These are phyloP conservation scores for Sinosuthora webbiana DNA, from an alignment of 2,113 vertebrate species.

Conservation along the genomic window DNA sequence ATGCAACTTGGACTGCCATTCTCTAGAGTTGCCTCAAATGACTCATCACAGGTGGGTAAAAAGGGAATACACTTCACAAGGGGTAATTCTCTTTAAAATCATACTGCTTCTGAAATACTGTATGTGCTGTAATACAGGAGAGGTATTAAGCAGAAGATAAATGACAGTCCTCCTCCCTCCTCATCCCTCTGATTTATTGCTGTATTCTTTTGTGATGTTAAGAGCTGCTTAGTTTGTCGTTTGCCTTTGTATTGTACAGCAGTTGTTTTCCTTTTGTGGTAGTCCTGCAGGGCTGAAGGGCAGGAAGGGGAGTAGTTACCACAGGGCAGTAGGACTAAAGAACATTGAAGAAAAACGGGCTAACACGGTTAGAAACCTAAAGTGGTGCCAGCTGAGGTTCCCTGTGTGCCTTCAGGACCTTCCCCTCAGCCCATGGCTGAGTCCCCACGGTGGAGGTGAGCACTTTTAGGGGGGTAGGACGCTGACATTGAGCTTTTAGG, in stretches of 20 bases:
- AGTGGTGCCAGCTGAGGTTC: neutral
- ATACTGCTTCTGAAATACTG: neutral
- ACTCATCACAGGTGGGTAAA: neutral
- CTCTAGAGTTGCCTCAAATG: neutral
- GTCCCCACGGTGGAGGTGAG: neutral
- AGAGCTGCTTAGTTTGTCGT: neutral
- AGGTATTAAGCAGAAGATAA: neutral
- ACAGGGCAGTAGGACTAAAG: neutral
- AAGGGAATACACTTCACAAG: neutral
- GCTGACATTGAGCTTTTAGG: neutral
- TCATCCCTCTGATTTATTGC: neutral
- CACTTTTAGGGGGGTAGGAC: accelerated
- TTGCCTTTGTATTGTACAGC: neutral
- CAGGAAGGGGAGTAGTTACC: neutral
- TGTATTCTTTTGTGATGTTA: neutral
- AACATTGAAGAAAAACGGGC: neutral
- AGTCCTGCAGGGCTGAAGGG: neutral
- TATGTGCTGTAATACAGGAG: neutral
- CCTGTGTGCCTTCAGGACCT: neutral
- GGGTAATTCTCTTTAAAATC: neutral
- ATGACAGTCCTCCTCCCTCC: neutral
- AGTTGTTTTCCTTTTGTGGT: neutral
- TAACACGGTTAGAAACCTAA: neutral
- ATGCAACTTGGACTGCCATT: neutral
- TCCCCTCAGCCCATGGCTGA: neutral